Conservation (phyloP, 2,888 invertebrate genomes). For the Caenorhabditis becei region DNA sequence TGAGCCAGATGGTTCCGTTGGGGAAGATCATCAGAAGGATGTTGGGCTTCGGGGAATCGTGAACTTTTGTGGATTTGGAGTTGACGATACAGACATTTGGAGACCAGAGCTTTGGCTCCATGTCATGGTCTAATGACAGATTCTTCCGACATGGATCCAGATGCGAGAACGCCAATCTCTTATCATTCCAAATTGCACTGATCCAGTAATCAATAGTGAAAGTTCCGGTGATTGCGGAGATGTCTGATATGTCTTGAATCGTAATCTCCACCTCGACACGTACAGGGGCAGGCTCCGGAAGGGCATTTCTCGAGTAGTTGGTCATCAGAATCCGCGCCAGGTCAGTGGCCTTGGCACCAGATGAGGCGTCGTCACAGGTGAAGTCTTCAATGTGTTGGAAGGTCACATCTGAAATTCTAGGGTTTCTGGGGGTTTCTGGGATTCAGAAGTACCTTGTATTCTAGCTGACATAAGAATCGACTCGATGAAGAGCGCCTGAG, state of each 20-base stretch:
- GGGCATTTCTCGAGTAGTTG: conserved; percentile 79
- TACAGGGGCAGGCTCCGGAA: conserved; percentile 80
- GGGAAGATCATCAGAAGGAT: conserved; percentile 81
- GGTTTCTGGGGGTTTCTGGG: not conserved
- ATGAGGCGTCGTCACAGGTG: conserved; percentile 43
- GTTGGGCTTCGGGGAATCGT: conserved; percentile 81
- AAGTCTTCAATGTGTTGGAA: conserved; percentile 44
- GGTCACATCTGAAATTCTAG: conserved; percentile 29
- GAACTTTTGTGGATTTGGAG: conserved; percentile 78
- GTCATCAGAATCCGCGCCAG: conserved; percentile 76
- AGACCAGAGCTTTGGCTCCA: conserved; percentile 80
- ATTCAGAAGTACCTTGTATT: conserved; percentile 16
- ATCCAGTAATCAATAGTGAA: conserved; percentile 81
- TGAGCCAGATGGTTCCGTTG: conserved; percentile 81
- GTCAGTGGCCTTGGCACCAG: conserved; percentile 75
- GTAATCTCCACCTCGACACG: conserved; percentile 79
- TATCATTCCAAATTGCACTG: conserved; percentile 80
- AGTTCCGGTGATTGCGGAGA: conserved; percentile 79
- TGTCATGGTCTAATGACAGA: conserved; percentile 80
- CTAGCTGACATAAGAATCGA: conserved; percentile 57
- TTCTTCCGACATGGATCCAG: conserved; percentile 79
- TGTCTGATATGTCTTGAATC: conserved; percentile 80
- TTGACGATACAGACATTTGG: conserved; percentile 81
- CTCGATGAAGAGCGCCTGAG: conserved; percentile 61
- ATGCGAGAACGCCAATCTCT: conserved; percentile 73